phyloP scores from a whole-genome alignment of 2,888 invertebrate genomes.

The Lypha dubia region DNA sequence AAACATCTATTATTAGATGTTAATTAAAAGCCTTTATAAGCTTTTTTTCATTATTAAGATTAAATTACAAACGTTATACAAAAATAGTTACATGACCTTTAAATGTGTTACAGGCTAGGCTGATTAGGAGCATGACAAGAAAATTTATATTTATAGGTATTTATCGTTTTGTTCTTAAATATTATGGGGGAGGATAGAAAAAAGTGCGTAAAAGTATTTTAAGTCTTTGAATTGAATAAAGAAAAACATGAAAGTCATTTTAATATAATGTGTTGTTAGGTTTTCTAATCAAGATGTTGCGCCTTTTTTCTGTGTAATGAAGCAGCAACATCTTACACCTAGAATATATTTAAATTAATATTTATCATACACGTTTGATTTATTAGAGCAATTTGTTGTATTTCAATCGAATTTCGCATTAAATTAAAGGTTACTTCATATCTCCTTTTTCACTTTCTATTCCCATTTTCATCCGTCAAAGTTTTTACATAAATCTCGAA shows the following conservation, averaged over 20 bases:
- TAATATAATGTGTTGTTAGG: background rate
- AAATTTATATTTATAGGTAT: conserved; percentile 1
- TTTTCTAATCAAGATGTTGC: background rate
- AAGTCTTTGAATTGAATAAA: background rate
- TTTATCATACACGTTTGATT: background rate
- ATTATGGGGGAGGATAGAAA: background rate
- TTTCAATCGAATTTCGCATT: background rate
- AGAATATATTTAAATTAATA: background rate
- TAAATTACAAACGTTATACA: conserved; percentile 3
- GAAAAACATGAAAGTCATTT: background rate
- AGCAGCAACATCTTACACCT: background rate
- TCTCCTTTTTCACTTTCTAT: background rate
- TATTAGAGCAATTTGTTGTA: background rate
- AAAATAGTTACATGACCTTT: conserved; percentile 40
- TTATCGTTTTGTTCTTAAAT: background rate
- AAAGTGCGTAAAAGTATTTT: background rate
- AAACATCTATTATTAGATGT: background rate
- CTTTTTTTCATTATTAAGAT: background rate
- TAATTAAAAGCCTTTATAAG: conserved; percentile 4
- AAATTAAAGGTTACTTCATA: background rate
- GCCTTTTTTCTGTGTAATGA: too few relatives aligned
- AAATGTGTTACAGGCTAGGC: background rate
- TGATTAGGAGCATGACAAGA: conserved; percentile 2
- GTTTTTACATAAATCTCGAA: background rate
- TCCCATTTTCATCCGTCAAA: background rate